Evolutionary conservation across 2,888 invertebrate genomes (phyloP).

Genomic region (Amphipoea oculea): DNA sequence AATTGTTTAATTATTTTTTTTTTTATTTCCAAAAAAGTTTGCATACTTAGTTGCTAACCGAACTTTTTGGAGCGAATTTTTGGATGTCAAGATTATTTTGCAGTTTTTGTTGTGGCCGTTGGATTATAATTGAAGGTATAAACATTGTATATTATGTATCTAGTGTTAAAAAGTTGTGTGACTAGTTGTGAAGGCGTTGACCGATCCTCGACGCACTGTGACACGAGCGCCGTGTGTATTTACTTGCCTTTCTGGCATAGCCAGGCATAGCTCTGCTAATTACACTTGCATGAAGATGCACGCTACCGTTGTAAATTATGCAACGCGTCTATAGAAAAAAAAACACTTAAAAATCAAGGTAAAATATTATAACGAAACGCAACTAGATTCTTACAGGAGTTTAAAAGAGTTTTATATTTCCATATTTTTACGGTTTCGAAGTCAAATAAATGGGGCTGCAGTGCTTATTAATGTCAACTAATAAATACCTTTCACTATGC

Average conservation of each 20-base stretch:
- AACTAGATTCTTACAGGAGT: constrained; percentile 33
- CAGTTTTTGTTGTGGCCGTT: constrained; percentile 22
- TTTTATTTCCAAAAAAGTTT: constrained; percentile 29
- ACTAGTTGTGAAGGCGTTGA: constrained; percentile 77
- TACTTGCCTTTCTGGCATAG: constrained; percentile 65
- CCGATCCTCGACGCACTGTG: constrained; percentile 70
- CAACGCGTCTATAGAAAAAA: constrained; percentile 4
- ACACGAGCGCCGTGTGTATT: constrained; percentile 59
- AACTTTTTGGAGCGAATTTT: constrained; percentile 52
- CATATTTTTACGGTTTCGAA: neutral
- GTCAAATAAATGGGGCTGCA: neutral
- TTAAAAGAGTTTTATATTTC: neutral
- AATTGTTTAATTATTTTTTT: neutral
- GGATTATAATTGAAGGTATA: constrained; percentile 54
- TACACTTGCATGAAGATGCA: constrained; percentile 57
- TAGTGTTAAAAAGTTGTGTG: constrained; percentile 65
- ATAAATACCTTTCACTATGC: constrained; percentile 4
- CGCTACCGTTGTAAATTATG: constrained; percentile 25
- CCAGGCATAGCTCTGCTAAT: constrained; percentile 61
- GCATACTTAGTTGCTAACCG: neutral
- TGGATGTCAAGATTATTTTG: constrained; percentile 27
- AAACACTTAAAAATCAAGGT: constrained; percentile 3
- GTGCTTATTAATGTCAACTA: neutral
- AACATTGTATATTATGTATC: constrained; percentile 20
- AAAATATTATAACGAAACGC: constrained; percentile 3